phyloP scores from a whole-genome alignment of 2,113 vertebrate genomes.

The Upupa epops region DNA sequence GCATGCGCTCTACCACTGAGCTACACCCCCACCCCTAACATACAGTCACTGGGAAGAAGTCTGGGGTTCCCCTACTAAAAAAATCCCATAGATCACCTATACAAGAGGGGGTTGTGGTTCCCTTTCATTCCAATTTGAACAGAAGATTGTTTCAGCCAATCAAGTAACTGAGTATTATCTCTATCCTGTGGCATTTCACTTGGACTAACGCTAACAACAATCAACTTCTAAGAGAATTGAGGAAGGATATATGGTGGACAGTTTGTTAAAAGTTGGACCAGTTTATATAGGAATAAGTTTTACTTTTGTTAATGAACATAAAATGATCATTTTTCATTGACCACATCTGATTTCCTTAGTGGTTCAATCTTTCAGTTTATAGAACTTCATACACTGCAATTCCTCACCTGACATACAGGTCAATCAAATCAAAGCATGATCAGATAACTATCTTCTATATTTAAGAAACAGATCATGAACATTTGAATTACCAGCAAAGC shows the following conservation, averaged over 20 bases:
- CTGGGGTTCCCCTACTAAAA: too few species aligned
- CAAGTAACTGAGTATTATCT: slow-evolving; percentile 6
- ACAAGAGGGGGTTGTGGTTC: too few species aligned
- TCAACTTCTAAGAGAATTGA: background rate
- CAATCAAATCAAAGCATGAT: background rate
- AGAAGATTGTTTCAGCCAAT: slow-evolving; percentile 45
- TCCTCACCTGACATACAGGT: background rate
- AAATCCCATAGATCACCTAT: too few species aligned
- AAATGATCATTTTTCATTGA: background rate
- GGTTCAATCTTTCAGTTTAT: background rate
- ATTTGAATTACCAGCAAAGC: background rate
- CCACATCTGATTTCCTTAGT: background rate
- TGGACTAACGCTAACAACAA: background rate
- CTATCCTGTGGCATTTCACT: background rate
- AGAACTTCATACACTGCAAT: background rate
- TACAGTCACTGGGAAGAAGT: too few species aligned
- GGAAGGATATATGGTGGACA: background rate
- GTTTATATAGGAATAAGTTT: background rate
- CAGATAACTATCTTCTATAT: background rate
- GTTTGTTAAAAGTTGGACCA: background rate
- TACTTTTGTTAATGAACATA: background rate
- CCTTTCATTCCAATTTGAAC: background rate
- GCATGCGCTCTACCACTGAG: slow-evolving; percentile 81
- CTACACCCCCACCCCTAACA: slow-evolving; percentile 82
- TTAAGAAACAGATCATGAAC: background rate